Percentiles rank a stretch among this genome's conserved stretches.
phyloP scores from a whole-genome alignment of 2,888 invertebrate genomes.

The Blera fallax region DNA sequence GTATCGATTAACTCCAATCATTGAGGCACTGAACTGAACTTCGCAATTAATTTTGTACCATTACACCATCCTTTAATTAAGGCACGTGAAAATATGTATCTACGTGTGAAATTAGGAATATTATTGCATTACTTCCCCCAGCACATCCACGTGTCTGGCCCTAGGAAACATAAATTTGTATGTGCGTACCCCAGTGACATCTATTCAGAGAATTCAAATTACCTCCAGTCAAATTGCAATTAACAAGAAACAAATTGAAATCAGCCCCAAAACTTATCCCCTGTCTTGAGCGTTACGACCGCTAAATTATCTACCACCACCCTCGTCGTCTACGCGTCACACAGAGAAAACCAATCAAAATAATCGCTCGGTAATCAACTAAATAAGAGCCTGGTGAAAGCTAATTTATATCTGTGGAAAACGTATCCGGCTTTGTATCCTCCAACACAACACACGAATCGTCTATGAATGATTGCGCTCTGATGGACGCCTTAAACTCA shows the following conservation, averaged over 20 bases:
- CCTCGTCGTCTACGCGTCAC: not conserved
- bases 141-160: not conserved
- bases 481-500: not conserved
- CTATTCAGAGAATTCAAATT: not conserved
- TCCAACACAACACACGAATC: not conserved
- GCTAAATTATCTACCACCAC: not conserved
- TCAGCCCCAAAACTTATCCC: not conserved
- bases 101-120: not conserved
- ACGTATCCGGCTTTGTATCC: not conserved
- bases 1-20: no score
- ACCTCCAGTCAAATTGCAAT: conserved; percentile 1
- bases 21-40: no score
- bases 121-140: not conserved
- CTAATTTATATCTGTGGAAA: conserved; percentile 1
- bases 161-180: not conserved
- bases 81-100: no score
- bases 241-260: conserved; percentile 25
- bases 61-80: no score
- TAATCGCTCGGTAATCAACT: conserved; percentile 34
- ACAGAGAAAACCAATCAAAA: conserved; percentile 10
- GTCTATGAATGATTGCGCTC: not conserved
- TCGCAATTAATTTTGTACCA: no score
- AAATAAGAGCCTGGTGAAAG: conserved; percentile 9
- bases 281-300: not conserved
- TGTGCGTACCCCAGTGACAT: not conserved